Percentiles rank a stretch among this genome's conserved stretches.
Conservation (phyloP, 2,888 invertebrate genomes). For the Isoperla grammatica region DNA sequence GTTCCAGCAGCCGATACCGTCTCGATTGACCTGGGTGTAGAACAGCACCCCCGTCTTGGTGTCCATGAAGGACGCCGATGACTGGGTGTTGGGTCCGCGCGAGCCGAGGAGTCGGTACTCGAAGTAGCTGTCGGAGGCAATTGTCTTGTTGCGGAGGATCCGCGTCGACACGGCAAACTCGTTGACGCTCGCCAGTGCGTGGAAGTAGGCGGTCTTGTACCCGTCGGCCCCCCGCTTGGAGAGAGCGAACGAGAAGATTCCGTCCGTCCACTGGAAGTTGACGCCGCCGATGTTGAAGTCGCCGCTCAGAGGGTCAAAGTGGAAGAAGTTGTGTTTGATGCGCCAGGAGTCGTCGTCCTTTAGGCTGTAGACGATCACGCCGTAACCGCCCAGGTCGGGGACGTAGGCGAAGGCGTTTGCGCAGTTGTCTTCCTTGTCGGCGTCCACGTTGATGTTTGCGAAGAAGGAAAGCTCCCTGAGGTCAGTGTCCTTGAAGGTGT, state of each 20-base stretch:
- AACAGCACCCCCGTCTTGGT: constrained; percentile 65
- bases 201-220: constrained; percentile 69
- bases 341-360: constrained; percentile 71
- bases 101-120: constrained; percentile 59
- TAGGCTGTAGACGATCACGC: constrained; percentile 70
- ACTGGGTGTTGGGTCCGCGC: constrained; percentile 66
- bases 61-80: constrained; percentile 66
- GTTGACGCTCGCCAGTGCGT: constrained; percentile 68
- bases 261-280: constrained; percentile 71
- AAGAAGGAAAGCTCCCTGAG: constrained; percentile 71
- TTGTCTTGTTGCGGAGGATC: constrained; percentile 58
- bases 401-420: constrained; percentile 71
- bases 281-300: constrained; percentile 65
- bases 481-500: constrained; percentile 60
- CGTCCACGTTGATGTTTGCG: constrained; percentile 73
- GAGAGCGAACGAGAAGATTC: constrained; percentile 67
- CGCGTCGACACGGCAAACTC: constrained; percentile 71
- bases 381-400: constrained; percentile 65
- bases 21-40: constrained; percentile 67
- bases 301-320: constrained; percentile 63
- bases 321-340: constrained; percentile 61
- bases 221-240: constrained; percentile 59
- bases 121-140: constrained; percentile 46
- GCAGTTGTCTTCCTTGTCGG: constrained; percentile 57
- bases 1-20: constrained; percentile 74